Conservation (phyloP, 2,113 vertebrate species). For the Phaethon lepturus region DNA sequence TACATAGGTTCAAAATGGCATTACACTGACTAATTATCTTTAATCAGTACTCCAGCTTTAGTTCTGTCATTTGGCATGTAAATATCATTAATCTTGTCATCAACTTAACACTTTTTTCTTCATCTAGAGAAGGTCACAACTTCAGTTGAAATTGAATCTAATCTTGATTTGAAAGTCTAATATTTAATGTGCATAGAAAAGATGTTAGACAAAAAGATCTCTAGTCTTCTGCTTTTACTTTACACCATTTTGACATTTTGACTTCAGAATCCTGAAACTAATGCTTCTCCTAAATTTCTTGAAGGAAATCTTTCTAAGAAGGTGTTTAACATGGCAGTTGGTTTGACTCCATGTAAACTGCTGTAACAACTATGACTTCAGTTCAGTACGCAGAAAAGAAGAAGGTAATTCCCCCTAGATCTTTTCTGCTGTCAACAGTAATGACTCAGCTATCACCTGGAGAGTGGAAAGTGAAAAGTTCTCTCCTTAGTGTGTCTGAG, state of each 20-base stretch:
- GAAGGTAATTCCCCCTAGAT: not conserved
- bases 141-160: not conserved
- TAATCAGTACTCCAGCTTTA: slow-evolving; percentile 58
- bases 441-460: not conserved
- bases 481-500: not conserved
- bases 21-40: slow-evolving; percentile 58
- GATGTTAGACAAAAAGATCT: not conserved
- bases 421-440: not conserved
- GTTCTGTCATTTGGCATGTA: slow-evolving; percentile 64
- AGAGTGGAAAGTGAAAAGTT: not conserved
- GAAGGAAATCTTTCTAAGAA: not conserved
- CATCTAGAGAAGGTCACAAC: slow-evolving; percentile 36
- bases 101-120: slow-evolving; percentile 30
- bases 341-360: not conserved
- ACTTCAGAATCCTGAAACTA: not conserved
- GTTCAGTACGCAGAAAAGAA: not conserved
- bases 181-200: not conserved
- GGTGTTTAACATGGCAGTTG: not conserved
- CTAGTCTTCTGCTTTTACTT: not conserved
- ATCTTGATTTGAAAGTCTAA: slow-evolving; percentile 29
- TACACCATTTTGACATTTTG: not conserved
- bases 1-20: slow-evolving; percentile 45
- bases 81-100: slow-evolving; percentile 68
- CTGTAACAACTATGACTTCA: not conserved
- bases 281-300: not conserved